Evolutionary conservation across 1,140 invertebrate species (phyloP), one percentile per base, ranked within the genome.

Genomic region (Drosophila ercepeae): DNA sequence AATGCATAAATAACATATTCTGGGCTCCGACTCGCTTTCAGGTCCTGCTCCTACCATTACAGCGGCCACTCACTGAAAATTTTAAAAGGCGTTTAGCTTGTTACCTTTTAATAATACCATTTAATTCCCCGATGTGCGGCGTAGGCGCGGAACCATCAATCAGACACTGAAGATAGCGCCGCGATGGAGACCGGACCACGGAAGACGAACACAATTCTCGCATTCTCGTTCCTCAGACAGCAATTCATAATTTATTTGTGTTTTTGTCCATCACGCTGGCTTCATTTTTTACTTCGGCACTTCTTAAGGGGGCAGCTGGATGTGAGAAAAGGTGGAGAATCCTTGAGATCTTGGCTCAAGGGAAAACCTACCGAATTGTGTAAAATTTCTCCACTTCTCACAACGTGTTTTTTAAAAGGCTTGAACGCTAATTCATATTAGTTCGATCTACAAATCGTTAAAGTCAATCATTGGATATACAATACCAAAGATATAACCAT

Each of bases 61-160:
- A 58, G 48, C 63, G 70, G 67, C 72, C 67, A 74, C 64, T 75
- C 65, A 72, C 50, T 74, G 54, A 83, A 71, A 71, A 84, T 84
- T 72, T 81, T 86, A 86, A 84, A 84, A 84, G 81, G 81, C 81
- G 81, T 84, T 84, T 84, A 84, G 81, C 81, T 84, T 84, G 81
- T 84, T 84, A 84, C 81, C 81, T 84, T 84, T 84, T 84, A 84
- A 84, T 84, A 84, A 84, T 84, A 84, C 81, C 81, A 84, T 86
- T 84, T 84, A 84, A 84, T 84, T 84, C 41, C 67, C 75, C 74
- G 74, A 72, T 70, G 74, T 50, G 55, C 67, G 70, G 81, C 82
- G 81, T 84, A 84, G 81, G 81, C 45, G 81, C 81, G 48, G 63
- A 88, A 84, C 82, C 81, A 84, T 84, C 81, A 84, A 84, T 84